Evolutionary conservation across 1,140 invertebrate species (phyloP), one percentile per base, ranked within the genome.

Genomic region (Papilio dardanus): DNA sequence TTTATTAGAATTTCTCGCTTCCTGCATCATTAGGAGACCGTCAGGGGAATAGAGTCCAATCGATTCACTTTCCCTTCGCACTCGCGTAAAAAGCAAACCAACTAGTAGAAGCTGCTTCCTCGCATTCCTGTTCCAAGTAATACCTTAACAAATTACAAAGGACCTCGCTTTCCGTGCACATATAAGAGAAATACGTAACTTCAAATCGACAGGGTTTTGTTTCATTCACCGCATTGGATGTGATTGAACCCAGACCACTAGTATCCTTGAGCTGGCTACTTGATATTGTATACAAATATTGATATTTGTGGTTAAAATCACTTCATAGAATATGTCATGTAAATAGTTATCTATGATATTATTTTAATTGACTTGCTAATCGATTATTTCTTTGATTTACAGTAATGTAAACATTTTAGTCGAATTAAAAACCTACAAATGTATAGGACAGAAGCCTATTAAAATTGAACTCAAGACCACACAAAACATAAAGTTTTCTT

Each of bases 221-320:
- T 90, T 90, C 85, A 90, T 90, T 92, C 87, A 90, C 85, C 85
- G 87, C 84, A 82, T 81, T 69, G 79, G 84, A 85, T 83, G 88
- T 88, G 88, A 90, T 89, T 92, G 88, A 90, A 92, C 88, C 85
- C 79, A 84, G 81, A 86, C 85, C 82, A 80, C 78, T 78, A 58
- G 84, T 85, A 91, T 89, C 89, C 89, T 90, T 90, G 85, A 82
- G 81, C 89, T 24, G 19, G 87, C 84, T 86, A 82, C 86, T 86
- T 83, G 82, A 81, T 77, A 79, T 85, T 80, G 74, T 81, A 83
- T 83, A 65, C 14, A 77, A 69, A 74, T 54, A 74, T 54, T 77
- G 21, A 77, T 33, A 71, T 74, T 74, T 77, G 73, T 67, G 50
- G 62, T 74, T 67, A 76, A 58, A 28, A 76, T 71, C 14, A 28